Percentiles rank a stretch among this genome's conserved stretches.
Evolutionary conservation across 2,797 vertebrate genomes (phyloP).

Genomic region (Eupleurogrammus muticus): DNA sequence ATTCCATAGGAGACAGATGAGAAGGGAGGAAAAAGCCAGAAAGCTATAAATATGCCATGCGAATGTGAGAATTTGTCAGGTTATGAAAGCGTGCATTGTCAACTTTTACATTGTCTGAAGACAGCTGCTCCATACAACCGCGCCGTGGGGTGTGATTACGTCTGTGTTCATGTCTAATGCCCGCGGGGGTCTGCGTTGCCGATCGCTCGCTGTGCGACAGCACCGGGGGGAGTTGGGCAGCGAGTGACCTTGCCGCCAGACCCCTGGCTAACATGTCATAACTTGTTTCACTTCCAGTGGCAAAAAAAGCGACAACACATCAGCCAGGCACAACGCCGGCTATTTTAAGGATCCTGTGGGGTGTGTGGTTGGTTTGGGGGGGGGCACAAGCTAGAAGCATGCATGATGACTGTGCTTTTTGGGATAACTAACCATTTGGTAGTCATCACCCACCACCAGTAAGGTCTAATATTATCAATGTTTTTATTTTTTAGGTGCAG

Average conservation of each 20-base stretch:
- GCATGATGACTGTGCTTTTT: conserved; percentile 52
- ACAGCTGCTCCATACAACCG: conserved; percentile 16
- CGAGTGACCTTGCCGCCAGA: conserved; percentile 69
- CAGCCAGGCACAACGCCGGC: conserved; percentile 43
- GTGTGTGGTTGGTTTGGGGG: background rate
- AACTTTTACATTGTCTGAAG: conserved; percentile 22
- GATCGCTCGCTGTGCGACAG: conserved; percentile 54
- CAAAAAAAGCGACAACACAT: conserved; percentile 59
- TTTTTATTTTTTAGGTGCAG: conserved; percentile 44
- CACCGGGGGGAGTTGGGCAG: conserved; percentile 50
- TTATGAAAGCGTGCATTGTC: conserved; percentile 39
- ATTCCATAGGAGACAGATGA: conserved; percentile 66
- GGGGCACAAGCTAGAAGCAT: background rate
- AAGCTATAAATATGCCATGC: conserved; percentile 55
- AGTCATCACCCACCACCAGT: conserved; percentile 21
- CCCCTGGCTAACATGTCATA: conserved; percentile 62
- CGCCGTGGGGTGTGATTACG: conserved; percentile 24
- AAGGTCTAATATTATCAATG: conserved; percentile 25
- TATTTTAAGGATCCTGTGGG: conserved; percentile 62
- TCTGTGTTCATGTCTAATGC: conserved; percentile 24
- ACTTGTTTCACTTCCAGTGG: conserved; percentile 62
- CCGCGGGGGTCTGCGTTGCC: conserved; percentile 26
- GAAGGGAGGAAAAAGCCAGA: conserved; percentile 47
- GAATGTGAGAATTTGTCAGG: conserved; percentile 50
- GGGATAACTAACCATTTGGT: conserved; percentile 33